phyloP scores from a whole-genome alignment of 1,140 invertebrate genomes.

The Zaprionus kolodkinae region DNA sequence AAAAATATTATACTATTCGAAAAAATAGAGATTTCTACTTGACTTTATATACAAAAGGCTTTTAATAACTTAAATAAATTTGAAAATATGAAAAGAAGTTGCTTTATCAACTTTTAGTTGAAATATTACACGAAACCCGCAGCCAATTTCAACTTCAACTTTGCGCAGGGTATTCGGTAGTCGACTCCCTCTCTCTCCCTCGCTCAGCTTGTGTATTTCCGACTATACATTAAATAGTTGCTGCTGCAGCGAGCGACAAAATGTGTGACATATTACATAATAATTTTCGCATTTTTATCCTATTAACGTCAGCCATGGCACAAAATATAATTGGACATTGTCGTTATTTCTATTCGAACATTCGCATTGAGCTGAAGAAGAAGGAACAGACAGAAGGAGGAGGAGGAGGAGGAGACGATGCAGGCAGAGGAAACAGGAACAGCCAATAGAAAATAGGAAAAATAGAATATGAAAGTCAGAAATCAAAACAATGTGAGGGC shows the following conservation, averaged over 20 bases:
- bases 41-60: too few species aligned
- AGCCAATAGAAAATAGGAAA: background rate
- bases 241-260: conserved; percentile 45
- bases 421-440: conserved; percentile 3
- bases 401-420: background rate
- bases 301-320: conserved; percentile 56
- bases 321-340: conserved; percentile 63
- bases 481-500: background rate
- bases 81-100: too few species aligned
- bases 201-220: conserved; percentile 16
- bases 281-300: conserved; percentile 64
- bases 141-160: background rate
- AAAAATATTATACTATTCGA: too few species aligned
- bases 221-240: conserved; percentile 43
- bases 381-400: background rate
- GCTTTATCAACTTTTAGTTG: too few species aligned
- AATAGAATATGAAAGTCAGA: conserved; percentile 5
- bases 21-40: too few species aligned
- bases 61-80: too few species aligned
- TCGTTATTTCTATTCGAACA: conserved; percentile 31
- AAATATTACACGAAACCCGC: too few species aligned
- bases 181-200: background rate
- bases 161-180: conserved; percentile 11
- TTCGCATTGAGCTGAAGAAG: background rate
- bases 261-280: conserved; percentile 60